Base-by-base conservation (phyloP, 2,888 invertebrate species). In the Xestoiulus laeticollis region DNA sequence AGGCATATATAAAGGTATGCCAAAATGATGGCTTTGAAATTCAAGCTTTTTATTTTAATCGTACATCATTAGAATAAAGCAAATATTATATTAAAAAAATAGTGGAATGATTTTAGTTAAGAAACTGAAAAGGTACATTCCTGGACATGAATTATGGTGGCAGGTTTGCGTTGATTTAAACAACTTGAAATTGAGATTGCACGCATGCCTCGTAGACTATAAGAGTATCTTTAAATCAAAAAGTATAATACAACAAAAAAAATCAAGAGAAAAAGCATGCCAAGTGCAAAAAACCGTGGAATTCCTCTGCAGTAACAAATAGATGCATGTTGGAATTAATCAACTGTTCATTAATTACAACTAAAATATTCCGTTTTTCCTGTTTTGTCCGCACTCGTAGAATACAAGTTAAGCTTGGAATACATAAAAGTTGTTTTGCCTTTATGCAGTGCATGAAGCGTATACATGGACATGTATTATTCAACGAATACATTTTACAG, bases 131-230 rank as follows among this genome's bases (percentile, higher is more conserved):
- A 26, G 26, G 68, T 14, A 26, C 68, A 68, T 68, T 68, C 68
- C 68, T 26, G 26, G 68, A 26, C 68, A 26, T 68, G 68, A 68
- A 68, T 68, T 68, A 68, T 68, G 68, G 26, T 68, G 68, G 68
- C 68, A 68, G 68, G 68, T 68, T 26, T 68, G 26, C 68, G 22
- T 68, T 68, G 68, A 68, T 68, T 68, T 68, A 68, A 22, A 68
- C 68, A 26, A 68, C 68, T 68, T 68, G 68, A 68, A 68, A 68
- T 68, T 68, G 68, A 68, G 68, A 68, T 26, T 30, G 26, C 68
- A 68, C 68, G 68, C 26, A 68, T 68, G 68, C 68, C 68, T 68
- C 26, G 68, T 26, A 68, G 26, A 68, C 68, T 68, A n/a, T n/a
- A 68, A 26, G 68, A 26, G 26, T 26, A 68, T 68, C 68, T 26